Percentiles rank a stretch among this genome's conserved stretches.
These are phyloP conservation scores for Trissolcus basalis DNA, from an alignment of 1,140 invertebrate species.

Conservation along the genomic window DNA sequence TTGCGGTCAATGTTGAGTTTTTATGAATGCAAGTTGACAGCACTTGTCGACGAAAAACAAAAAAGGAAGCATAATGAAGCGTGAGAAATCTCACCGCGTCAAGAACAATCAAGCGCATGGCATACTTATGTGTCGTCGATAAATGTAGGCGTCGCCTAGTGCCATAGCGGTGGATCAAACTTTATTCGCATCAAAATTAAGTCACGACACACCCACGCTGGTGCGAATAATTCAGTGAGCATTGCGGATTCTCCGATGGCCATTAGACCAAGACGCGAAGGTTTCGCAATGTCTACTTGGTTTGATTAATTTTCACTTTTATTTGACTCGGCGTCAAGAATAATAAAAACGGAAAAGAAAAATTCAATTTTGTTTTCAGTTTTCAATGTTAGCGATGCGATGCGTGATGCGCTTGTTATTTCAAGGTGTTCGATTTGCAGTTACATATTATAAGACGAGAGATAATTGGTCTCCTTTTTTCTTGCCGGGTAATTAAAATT, in stretches of 20 bases:
- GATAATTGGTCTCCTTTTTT: too few species aligned
- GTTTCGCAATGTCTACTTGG: constrained; percentile 1
- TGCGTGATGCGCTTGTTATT: too few species aligned
- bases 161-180: constrained; percentile 30
- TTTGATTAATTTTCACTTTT: neutral
- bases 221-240: constrained; percentile 27
- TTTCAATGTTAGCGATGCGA: too few species aligned
- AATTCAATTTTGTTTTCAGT: too few species aligned
- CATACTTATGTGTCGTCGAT: constrained; percentile 38
- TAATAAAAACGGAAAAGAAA: too few species aligned
- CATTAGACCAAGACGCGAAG: constrained; percentile 13
- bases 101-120: constrained; percentile 42
- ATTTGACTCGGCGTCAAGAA: neutral
- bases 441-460: too few species aligned
- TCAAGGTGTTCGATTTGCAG: too few species aligned
- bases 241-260: constrained; percentile 18
- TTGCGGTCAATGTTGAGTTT: too few species aligned
- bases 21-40: too few species aligned
- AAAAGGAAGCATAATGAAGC: constrained; percentile 28
- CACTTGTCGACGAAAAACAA: constrained; percentile 18
- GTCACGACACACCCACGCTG: constrained; percentile 34
- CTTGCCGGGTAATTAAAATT: too few species aligned
- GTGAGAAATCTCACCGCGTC: constrained; percentile 34
- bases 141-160: constrained; percentile 38
- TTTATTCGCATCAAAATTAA: constrained; percentile 53